Conservation (phyloP, 1,140 invertebrate species). For the Parapsyche elsis region DNA sequence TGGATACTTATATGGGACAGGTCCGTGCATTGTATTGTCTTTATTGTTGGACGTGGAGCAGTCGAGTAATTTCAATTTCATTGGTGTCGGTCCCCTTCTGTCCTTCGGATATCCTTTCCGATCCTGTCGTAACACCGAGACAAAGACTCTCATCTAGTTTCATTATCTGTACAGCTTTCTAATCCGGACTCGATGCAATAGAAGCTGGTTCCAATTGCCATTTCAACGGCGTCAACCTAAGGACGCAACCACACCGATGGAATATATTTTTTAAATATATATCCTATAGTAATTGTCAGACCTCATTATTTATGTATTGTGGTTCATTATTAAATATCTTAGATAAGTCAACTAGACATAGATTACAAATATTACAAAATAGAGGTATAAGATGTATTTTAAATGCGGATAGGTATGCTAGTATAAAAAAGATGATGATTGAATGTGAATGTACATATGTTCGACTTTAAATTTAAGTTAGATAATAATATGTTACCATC, state of each 20-base stretch:
- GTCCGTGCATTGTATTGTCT: conserved; percentile 26
- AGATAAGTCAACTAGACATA: too few species aligned
- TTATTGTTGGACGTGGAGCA: conserved; percentile 31
- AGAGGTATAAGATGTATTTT: too few species aligned
- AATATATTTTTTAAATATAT: too few species aligned
- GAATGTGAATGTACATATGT: too few species aligned
- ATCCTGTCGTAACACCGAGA: conserved; percentile 25
- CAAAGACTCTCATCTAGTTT: conserved; percentile 54
- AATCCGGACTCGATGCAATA: conserved; percentile 52
- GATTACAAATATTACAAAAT: too few species aligned
- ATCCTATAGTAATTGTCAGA: too few species aligned
- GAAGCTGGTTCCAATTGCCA: conserved; percentile 51
- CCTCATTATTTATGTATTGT: too few species aligned
- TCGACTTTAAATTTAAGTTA: too few species aligned
- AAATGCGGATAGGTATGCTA: too few species aligned
- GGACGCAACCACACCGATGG: conserved; percentile 2
- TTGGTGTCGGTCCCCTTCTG: conserved; percentile 19
- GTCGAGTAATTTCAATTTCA: conserved; percentile 45
- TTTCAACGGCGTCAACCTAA: conserved; percentile 46
- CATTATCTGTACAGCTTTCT: conserved; percentile 56
- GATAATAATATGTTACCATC: too few species aligned
- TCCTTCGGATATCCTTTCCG: conserved; percentile 19
- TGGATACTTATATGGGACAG: neutral
- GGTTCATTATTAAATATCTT: too few species aligned
- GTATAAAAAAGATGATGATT: too few species aligned